Evolutionary conservation across 2,888 invertebrate genomes (phyloP).

Genomic region (Xylota sylvarum): DNA sequence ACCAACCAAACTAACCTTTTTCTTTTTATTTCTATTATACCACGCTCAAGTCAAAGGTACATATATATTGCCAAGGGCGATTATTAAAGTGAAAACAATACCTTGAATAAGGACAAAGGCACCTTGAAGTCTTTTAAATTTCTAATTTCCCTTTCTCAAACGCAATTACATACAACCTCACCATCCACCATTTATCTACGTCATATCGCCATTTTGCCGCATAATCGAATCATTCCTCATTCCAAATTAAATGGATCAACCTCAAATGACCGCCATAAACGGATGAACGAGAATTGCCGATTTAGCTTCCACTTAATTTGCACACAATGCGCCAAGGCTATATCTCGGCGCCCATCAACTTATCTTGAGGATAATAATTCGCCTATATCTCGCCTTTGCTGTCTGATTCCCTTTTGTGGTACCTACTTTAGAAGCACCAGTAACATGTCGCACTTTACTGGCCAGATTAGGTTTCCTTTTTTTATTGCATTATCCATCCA

Average conservation of each 20-base stretch:
- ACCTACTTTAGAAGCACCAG: neutral
- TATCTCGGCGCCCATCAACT: constrained; percentile 9
- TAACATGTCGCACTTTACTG: constrained; percentile 31
- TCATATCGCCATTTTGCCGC: neutral
- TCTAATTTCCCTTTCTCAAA: too few species aligned
- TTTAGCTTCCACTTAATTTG: constrained; percentile 12
- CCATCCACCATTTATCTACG: too few species aligned
- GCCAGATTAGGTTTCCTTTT: constrained; percentile 36
- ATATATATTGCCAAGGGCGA: too few species aligned
- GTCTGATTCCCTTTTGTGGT: constrained; percentile 10
- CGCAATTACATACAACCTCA: too few species aligned
- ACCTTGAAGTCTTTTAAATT: too few species aligned
- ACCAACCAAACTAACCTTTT: too few species aligned
- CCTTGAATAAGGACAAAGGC: too few species aligned
- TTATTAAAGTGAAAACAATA: too few species aligned
- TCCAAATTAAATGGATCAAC: constrained; percentile 27
- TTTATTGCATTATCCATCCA: constrained; percentile 28
- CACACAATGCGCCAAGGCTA: neutral
- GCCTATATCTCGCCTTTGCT: neutral
- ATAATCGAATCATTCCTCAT: neutral
- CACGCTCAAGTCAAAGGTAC: too few species aligned
- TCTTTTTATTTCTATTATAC: too few species aligned
- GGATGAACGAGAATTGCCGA: constrained; percentile 16
- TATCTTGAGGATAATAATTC: constrained; percentile 38
- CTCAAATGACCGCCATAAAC: constrained; percentile 12